Evolutionary conservation across 2,888 invertebrate species (phyloP).

Genomic region (Parnassius glacialis): DNA sequence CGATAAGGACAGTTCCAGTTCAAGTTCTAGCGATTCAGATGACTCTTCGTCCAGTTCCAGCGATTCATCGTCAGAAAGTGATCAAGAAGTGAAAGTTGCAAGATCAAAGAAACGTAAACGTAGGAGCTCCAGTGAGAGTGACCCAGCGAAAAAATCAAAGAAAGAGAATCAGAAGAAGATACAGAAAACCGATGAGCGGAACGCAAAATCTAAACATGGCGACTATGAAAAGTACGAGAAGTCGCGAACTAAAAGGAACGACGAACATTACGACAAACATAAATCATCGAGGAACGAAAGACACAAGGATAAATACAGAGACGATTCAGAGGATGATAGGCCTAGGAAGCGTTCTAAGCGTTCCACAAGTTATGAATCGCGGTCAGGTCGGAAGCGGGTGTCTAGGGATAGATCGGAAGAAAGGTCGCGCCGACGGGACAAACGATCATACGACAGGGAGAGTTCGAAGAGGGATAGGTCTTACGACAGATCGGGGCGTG

Average conservation of each 20-base stretch:
- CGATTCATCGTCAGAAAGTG: slow-evolving; percentile 53
- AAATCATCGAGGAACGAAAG: slow-evolving; percentile 57
- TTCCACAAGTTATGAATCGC: slow-evolving; percentile 61
- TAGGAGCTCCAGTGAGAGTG: slow-evolving; percentile 54
- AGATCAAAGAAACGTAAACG: slow-evolving; percentile 63
- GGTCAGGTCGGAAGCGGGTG: slow-evolving; percentile 46
- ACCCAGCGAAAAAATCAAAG: slow-evolving; percentile 56
- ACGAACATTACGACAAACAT: slow-evolving; percentile 57
- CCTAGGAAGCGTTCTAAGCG: slow-evolving; percentile 57
- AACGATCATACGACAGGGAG: slow-evolving; percentile 54
- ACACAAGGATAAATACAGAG: slow-evolving; percentile 61
- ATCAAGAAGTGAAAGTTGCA: slow-evolving; percentile 46
- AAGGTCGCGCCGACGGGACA: slow-evolving; percentile 51
- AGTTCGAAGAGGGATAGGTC: slow-evolving; percentile 38
- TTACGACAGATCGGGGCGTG: slow-evolving; percentile 33
- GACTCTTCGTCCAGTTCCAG: slow-evolving; percentile 56
- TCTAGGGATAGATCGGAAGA: slow-evolving; percentile 52
- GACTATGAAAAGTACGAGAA: slow-evolving; percentile 56
- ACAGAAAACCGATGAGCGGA: slow-evolving; percentile 46
- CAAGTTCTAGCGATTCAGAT: slow-evolving; percentile 62
- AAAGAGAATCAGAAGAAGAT: slow-evolving; percentile 50
- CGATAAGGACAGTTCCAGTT: slow-evolving; percentile 62
- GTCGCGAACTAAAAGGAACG: slow-evolving; percentile 49
- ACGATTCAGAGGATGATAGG: slow-evolving; percentile 63
- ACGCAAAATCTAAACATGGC: slow-evolving; percentile 50